Base-by-base conservation (phyloP, 2,113 vertebrate genomes). In the Brachyistius frenatus region DNA sequence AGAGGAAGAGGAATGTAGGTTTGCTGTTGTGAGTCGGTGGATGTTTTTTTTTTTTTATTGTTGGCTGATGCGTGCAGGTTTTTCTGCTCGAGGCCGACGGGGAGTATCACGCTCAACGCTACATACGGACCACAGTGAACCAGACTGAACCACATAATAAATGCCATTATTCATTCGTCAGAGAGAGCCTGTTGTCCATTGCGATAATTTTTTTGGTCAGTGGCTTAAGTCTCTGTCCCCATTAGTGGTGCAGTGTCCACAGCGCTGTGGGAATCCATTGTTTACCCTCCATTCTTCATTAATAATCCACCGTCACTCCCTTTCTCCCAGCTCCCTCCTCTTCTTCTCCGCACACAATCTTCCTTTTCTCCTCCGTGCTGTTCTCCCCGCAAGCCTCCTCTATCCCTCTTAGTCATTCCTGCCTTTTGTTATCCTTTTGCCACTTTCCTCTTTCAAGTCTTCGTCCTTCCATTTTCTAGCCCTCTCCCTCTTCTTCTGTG, bases 241-340 rank as follows among this genome's bases (percentile, higher is more conserved):
- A 57, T 88, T 85, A 80, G 56, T 55, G 37, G 35, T 53, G 65
- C 50, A 35, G 56, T 71, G 61, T 81, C 69, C 76, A 54, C 9
- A 77, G 60, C 83, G 30, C 85, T 76, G 86, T 89, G 85, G 84
- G 88, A 78, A 76, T 78, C 83, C 50, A 81, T 90, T 88, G 79
- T 83, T 77, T 76, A 54, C 77, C 71, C 76, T 76, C 85, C 67
- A 62, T 57, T 79, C 81, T 83, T 89, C 74, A 91, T 93, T 89
- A 92, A 88, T 90, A 90, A 93, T 89, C 81, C 76, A 81, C 81
- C 71, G 10, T 89, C 80, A 61, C 65, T 83, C 78, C 76, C 75
- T 78, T 83, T 87, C 80, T 83, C 36, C 55, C 47, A 16, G 55
- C 66, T 67, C 72, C 72, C 69, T 65, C 31, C 66, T 76, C 80